Evolutionary conservation across 2,113 vertebrate genomes (phyloP), one percentile per base, ranked within the genome.

Genomic region (Ochotona curzoniae): DNA sequence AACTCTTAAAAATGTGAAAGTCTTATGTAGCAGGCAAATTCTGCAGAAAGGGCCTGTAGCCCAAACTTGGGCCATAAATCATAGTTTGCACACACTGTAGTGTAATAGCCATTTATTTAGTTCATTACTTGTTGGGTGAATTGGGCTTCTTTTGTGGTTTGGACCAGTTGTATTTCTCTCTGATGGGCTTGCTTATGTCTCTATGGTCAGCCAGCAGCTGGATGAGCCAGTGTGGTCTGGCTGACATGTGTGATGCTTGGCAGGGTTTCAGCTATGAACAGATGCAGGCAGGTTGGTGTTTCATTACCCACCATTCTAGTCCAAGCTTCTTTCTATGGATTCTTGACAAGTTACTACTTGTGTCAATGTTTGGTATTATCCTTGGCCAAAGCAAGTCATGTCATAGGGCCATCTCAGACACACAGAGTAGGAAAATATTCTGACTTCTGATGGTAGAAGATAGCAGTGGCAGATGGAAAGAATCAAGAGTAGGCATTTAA

Each of bases 1-100:
- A 92, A 28, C 21, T 87, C 6, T 84, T 63, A 44, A 83, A 94
- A 90, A 60, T 88, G 4, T 93, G 54, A 84, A 80, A 83, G 14
- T 84, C 61, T 64, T 32, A 86, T 76, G 88, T 90, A 61, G 17
- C 35, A 71, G n/a, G 54, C 9, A 84, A 30, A 23, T 63, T 92
- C 0, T 61, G 74, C 1, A 20, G 89, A 91, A 87, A 87, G 13
- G 86, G 30, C 12, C 51, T 49, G n/a, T 6, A 87, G 47, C 44
- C 32, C 32, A 94, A n/a, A 92, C 12, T 83, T 83, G 60, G 32
- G 35, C 64, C 61, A 66, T 21, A 23, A 84, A 28, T 89, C 25
- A 25, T 54, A 49, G 69, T 86, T 49, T 78, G 21, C 69, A 75
- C 28, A 67, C 38, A 6, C 35, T 38, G 5, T 75, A 91, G n/a